Evolutionary conservation across 2,797 vertebrate species (phyloP), one percentile per base, ranked within the genome.

Genomic region (Enteromius fasciolatus): DNA sequence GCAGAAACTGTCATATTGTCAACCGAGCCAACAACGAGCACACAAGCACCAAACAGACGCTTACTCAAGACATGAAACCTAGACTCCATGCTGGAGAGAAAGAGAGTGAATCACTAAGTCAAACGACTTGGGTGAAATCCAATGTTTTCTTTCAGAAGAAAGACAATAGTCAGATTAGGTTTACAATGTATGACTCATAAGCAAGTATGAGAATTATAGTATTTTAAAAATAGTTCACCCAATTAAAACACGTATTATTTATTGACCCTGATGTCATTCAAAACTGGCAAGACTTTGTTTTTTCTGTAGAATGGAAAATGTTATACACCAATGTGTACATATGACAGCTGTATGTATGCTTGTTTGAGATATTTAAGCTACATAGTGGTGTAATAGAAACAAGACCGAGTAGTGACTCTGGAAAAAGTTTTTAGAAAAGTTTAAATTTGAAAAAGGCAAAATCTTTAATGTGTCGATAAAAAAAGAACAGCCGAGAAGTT

Each of bases 1-100:
- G 86, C 84, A 90, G 88, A 87, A 90, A 89, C 88, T 91, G 91
- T 91, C 90, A 93, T 36, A 67, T 44, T 69, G 83, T 75, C 64
- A 63, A 20, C 36, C 7, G 36, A 63, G 36, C n/a, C 57, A 23
- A 23, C 66, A 14, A 66, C 2, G 23, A 69, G 57, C 28, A 6
- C 63, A 20, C 3, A 41, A 39, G 59, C 70, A 74, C 68, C 78
- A 78, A 68, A 78, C 33, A 54, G 33, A 20, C n/a, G 25, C 54
- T 84, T 64, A 66, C 77, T 81, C 67, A 57, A 86, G 82, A 84
- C 44, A 70, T 82, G 63, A 83, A 78, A 72, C 48, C 70, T 48
- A 68, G 46, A 78, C 76, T 82, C n/a, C 1, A 23, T 28, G 23
- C 74, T 54, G 87, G 89, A 90, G 86, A 87, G 84, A 86, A 84